Base-by-base conservation (phyloP, 2,113 vertebrate genomes). In the Pelecanoides urinatrix region DNA sequence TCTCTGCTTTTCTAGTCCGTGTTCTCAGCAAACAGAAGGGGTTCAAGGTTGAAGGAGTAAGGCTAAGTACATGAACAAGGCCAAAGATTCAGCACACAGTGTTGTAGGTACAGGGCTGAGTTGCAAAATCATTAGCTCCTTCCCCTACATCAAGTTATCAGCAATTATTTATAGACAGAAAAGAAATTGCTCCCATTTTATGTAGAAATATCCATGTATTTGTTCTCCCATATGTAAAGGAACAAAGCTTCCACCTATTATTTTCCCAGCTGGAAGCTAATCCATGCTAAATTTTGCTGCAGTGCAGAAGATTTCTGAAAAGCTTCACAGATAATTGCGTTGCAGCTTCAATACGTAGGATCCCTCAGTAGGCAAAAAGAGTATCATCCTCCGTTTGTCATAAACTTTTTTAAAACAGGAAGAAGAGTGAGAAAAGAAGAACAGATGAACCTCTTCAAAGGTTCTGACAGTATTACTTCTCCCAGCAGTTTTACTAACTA, bases 191-290 rank as follows among this genome's bases (percentile, higher is more conserved):
- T 78, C 59, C 13, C 3, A 44, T 78, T 94, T 89, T 61, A 7
- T 56, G 16, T 55, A 87, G 44, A 91, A 78, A 91, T 75, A 94
- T 27, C 58, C 36, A 53, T 42, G 74, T 47, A 56, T 77, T 86
- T 94, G 7, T 80, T 94, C 76, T 84, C 58, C 30, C 9, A 30
- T 27, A 56, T 59, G 47, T 32, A 85, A 92, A 72, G 44, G 65
- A 65, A 71, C 19, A 82, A 89, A 94, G 40, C 30, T 65, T 76
- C 66, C 50, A 88, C n/a, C 8, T 86, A 80, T 78, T 92, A 86
- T 94, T 95, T 95, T 83, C 88, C 56, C 89, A 95, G 88, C 68
- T 96, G 86, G 79, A 94, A 95, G 83, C 42, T 94, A 96, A 93
- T 95, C 83, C 56, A 65, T 0, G 1, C 76, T 92, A 81, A 61